phyloP scores from a whole-genome alignment of 37 sponge, comb jelly and placozoan species.

The Chondrosia reniformis region DNA sequence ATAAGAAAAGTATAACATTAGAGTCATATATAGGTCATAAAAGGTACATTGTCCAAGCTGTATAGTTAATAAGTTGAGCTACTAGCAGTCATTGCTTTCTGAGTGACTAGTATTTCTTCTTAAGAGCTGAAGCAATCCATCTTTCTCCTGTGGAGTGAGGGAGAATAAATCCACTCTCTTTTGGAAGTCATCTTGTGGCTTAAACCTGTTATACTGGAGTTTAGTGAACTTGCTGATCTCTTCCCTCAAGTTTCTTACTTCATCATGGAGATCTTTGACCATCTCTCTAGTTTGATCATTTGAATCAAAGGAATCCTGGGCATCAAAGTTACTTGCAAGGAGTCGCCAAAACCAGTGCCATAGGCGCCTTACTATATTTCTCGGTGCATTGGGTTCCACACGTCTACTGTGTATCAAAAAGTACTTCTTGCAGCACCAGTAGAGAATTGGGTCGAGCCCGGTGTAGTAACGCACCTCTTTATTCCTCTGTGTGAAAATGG shows the following conservation, averaged over 20 bases:
- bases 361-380: not conserved
- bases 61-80: no score
- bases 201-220: not conserved
- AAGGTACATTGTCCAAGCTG: no score
- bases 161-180: no score
- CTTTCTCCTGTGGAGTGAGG: no score
- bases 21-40: no score
- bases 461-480: constrained; percentile 28
- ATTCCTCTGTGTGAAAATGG: constrained; percentile 41
- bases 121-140: no score
- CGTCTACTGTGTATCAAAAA: not conserved
- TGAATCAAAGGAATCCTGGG: not conserved
- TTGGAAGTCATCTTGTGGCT: no score
- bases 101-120: no score
- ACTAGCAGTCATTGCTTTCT: no score
- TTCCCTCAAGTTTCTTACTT: not conserved
- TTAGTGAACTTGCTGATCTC: not conserved
- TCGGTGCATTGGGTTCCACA: not conserved
- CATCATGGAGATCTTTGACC: not conserved
- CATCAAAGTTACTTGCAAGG: not conserved
- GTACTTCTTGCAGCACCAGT: not conserved
- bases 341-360: not conserved
- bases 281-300: not conserved
- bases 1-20: no score
- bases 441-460: constrained; percentile 29